Base-by-base conservation (phyloP, 2,113 vertebrate species). In the Verasper variegatus region DNA sequence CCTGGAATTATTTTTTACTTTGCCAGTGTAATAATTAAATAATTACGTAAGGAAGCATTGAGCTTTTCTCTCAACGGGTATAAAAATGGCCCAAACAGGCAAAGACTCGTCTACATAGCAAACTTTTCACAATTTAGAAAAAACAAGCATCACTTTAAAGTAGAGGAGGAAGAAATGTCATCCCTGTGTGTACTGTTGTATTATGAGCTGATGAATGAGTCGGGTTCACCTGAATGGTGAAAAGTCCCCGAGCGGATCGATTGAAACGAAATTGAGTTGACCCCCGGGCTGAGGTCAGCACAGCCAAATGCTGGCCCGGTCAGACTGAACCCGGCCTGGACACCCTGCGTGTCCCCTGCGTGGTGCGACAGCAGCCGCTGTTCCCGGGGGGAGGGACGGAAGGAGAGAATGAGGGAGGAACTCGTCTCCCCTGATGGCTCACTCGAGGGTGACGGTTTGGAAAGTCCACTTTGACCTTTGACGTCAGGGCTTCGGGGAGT, bases 391-490 rank as follows among this genome's bases (percentile, higher is more conserved):
- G 60, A 65, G 74, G 65, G 59, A 76, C 66, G 59, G 69, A 20
- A 2, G 17, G 47, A 51, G 47, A 51, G 47, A 51, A 15, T 1
- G 76, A 49, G 40, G 64, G 77, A 75, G 74, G 72, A 60, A 56
- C 74, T 55, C 3, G 26, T 86, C 80, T 88, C 77, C 83, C 57
- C 72, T 68, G 80, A 85, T 23, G 72, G 67, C 80, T 86, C 81
- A 89, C 73, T 88, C 71, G 8, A 86, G 83, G 76, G 76, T 76
- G 86, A 86, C 76, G 69, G 86, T 89, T 89, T 90, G 82, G 82
- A 89, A 90, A 77, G 79, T 83, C 76, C 80, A 78, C 74, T 89
- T 78, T 90, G 86, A 92, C 89, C 88, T 67, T 69, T 88, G 79
- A 83, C 21, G 47, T 71, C 26, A 27, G 56, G 24, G 56, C 57